Percentiles rank a stretch among this genome's conserved stretches.
Evolutionary conservation across 2,113 vertebrate species (phyloP).

Genomic region (Chloropsis hardwickii): DNA sequence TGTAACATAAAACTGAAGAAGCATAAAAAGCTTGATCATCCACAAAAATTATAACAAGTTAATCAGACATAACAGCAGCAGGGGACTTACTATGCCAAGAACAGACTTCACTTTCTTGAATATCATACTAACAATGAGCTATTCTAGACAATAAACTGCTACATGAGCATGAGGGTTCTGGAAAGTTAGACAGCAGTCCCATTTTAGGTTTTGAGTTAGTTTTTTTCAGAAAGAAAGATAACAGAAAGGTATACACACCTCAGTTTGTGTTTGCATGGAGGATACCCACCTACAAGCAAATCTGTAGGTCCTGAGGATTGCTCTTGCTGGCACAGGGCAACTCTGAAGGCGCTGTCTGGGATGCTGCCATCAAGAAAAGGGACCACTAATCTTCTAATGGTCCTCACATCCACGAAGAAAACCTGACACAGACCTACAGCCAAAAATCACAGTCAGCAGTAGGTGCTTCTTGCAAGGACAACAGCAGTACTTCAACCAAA

Average conservation of each 20-base stretch:
- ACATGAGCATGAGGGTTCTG: not conserved
- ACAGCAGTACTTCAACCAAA: not conserved
- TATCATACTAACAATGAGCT: accelerated
- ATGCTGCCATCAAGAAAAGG: not conserved
- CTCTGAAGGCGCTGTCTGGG: not conserved
- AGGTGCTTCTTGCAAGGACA: not conserved
- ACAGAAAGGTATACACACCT: not conserved
- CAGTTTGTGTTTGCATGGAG: not conserved
- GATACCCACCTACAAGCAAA: not conserved
- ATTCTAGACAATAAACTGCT: not conserved
- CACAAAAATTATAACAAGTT: not conserved
- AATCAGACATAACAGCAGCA: not conserved
- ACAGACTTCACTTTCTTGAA: not conserved
- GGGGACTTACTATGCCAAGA: not conserved
- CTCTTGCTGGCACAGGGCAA: not conserved
- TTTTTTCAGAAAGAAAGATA: not conserved
- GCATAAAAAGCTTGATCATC: not conserved
- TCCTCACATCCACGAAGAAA: not conserved
- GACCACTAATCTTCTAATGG: not conserved
- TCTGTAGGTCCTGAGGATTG: not conserved
- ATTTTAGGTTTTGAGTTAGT: not conserved
- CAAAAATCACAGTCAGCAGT: not conserved
- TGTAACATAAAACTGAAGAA: not conserved
- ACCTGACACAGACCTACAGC: not conserved
- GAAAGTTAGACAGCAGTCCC: not conserved